phyloP scores from a whole-genome alignment of 2,888 invertebrate species.

The Phorcus lineatus region DNA sequence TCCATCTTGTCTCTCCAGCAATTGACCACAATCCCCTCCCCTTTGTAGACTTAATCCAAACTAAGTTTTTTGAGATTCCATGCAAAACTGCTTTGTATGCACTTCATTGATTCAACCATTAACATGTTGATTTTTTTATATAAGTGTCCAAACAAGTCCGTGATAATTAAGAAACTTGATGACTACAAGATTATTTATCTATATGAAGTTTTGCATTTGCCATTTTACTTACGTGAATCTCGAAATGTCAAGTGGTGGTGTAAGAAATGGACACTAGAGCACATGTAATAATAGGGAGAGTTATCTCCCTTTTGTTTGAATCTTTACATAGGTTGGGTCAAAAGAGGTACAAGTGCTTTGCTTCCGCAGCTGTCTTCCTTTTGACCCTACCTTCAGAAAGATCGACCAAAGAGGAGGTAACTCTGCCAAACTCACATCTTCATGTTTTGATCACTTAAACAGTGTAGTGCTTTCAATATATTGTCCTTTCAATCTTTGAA shows the following conservation, averaged over 20 bases:
- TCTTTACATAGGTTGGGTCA: too few relatives aligned
- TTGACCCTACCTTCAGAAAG: neutral
- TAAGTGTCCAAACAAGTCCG: neutral
- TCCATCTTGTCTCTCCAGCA: too few relatives aligned
- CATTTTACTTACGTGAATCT: conserved; percentile 4
- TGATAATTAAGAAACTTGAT: neutral
- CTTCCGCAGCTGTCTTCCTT: neutral
- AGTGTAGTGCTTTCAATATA: conserved; percentile 56
- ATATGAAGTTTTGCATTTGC: conserved; percentile 15
- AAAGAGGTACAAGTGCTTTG: too few relatives aligned
- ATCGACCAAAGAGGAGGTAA: neutral
- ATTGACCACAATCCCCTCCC: too few relatives aligned
- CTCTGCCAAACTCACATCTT: conserved; percentile 8
- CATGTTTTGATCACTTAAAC: conserved; percentile 30
- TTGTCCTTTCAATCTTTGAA: conserved; percentile 55
- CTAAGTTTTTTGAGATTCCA: neutral
- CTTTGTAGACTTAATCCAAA: too few relatives aligned
- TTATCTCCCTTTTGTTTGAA: neutral
- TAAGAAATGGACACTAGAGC: conserved; percentile 18
- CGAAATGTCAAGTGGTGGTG: conserved; percentile 18
- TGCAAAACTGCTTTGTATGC: neutral
- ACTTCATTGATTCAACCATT: neutral
- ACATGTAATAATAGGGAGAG: neutral
- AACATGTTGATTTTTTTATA: neutral
- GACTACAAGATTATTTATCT: conserved; percentile 14